Percentiles rank a stretch among this genome's conserved stretches.
Evolutionary conservation across 2,888 invertebrate genomes (phyloP).

Genomic region (Hanleya hanleyi): DNA sequence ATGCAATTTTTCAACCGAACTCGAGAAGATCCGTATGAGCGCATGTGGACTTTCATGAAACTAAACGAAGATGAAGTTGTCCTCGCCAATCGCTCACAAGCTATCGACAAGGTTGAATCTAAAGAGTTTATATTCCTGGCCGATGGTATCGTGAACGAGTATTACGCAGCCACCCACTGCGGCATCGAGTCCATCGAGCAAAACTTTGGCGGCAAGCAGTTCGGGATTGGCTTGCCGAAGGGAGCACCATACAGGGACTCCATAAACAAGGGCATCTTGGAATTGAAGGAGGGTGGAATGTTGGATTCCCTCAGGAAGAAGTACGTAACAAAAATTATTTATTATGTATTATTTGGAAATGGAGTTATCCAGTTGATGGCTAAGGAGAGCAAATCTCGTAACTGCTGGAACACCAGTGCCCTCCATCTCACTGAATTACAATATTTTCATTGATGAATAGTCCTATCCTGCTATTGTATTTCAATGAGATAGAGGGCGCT

Average conservation of each 20-base stretch:
- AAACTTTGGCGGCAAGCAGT: constrained; percentile 59
- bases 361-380: too few species aligned
- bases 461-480: too few species aligned
- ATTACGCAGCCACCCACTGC: constrained; percentile 53
- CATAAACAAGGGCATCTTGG: constrained; percentile 54
- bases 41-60: constrained; percentile 65
- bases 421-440: too few species aligned
- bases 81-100: constrained; percentile 37
- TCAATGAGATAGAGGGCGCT: too few species aligned
- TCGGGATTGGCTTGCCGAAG: constrained; percentile 59
- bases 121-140: constrained; percentile 51
- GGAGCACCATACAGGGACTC: constrained; percentile 63
- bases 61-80: constrained; percentile 47
- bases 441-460: too few species aligned
- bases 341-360: too few species aligned
- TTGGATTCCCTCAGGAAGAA: constrained; percentile 51
- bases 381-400: too few species aligned
- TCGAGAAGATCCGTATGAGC: constrained; percentile 53
- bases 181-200: constrained; percentile 60
- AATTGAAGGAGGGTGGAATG: constrained; percentile 54
- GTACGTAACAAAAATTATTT: too few species aligned
- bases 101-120: constrained; percentile 42
- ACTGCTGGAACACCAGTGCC: too few species aligned
- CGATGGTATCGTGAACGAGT: constrained; percentile 59
- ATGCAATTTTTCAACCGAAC: constrained; percentile 51